These are phyloP conservation scores for Rhabdomys pumilio DNA, from an alignment of 2,797 vertebrate species.

Conservation along the genomic window DNA sequence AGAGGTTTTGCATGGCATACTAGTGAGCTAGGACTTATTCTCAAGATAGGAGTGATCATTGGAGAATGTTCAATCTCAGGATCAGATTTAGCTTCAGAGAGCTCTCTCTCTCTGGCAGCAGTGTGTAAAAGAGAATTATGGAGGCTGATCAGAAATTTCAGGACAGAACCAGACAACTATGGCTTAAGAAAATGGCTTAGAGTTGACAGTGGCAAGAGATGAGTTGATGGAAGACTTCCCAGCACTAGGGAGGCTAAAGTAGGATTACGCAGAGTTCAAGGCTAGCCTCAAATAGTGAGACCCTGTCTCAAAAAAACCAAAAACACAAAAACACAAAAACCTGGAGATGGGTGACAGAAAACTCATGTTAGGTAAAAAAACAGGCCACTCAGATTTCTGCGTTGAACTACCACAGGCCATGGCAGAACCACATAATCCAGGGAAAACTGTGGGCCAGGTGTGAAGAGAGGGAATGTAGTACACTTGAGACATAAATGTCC, in stretches of 20 bases:
- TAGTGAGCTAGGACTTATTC: constrained; percentile 9
- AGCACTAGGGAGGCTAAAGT: background rate
- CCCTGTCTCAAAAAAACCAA: background rate
- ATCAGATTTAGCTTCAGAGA: constrained; percentile 38
- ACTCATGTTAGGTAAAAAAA: background rate
- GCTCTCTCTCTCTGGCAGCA: background rate
- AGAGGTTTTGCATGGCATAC: background rate
- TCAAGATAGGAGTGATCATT: background rate
- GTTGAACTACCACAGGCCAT: constrained; percentile 13
- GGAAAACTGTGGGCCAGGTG: constrained; percentile 27
- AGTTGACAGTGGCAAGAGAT: background rate
- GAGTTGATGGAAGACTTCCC: background rate
- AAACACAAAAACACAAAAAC: background rate
- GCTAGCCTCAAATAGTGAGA: background rate
- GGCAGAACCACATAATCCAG: background rate
- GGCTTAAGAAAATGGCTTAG: background rate
- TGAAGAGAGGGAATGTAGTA: background rate
- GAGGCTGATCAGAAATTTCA: constrained; percentile 36
- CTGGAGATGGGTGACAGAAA: background rate
- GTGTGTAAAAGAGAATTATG: constrained; percentile 15
- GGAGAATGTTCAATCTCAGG: constrained; percentile 31
- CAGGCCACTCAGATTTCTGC: background rate
- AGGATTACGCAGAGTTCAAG: background rate
- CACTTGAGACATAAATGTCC: background rate
- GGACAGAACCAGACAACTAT: constrained; percentile 7